Base-by-base conservation (phyloP, 2,888 invertebrate genomes). In the Dicycla oo region DNA sequence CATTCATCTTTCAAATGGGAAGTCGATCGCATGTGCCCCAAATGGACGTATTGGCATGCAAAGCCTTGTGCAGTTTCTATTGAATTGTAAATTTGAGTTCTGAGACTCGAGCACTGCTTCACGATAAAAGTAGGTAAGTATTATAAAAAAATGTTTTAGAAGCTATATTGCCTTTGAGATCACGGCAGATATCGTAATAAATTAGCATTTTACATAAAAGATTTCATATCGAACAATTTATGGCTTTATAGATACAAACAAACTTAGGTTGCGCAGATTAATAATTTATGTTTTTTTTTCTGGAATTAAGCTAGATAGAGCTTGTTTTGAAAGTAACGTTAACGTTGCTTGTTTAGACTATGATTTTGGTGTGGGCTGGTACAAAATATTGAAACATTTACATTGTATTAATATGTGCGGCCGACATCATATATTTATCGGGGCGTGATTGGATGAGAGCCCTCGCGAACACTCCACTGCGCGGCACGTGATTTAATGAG, bases 41-140 rank as follows among this genome's bases (percentile, higher is more conserved):
- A 94, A 94, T 93, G 93, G 94, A 94, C 94, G 94, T 93, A 94
- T 94, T 94, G 95, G 93, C 94, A 94, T 94, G 94, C 94, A 94
- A 94, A 94, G 94, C 94, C 94, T 94, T 94, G 93, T 94, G 94
- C 94, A 93, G 93, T 93, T 92, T 92, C 94, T 92, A 94, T 95
- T 94, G 94, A 94, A 95, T 95, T 95, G 94, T 93, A 94, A 94
- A 95, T 94, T 93, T 93, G 89, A 93, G 92, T 91, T 92, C 92
- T 93, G 92, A 93, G 93, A 92, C 90, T 92, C 89, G 88, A 91
- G 91, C 90, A 89, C 87, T 88, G 90, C 89, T 91, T 92, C 88
- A 81, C 87, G 88, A 87, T 89, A 91, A 92, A 92, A 91, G 89
- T 88, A 88, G 77, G 80, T 88, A 88, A 75, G 80, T 84, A 86